Percentiles rank a stretch among this genome's conserved stretches.
Conservation (phyloP, 2,113 vertebrate species). For the Cephalopterus ornatus region DNA sequence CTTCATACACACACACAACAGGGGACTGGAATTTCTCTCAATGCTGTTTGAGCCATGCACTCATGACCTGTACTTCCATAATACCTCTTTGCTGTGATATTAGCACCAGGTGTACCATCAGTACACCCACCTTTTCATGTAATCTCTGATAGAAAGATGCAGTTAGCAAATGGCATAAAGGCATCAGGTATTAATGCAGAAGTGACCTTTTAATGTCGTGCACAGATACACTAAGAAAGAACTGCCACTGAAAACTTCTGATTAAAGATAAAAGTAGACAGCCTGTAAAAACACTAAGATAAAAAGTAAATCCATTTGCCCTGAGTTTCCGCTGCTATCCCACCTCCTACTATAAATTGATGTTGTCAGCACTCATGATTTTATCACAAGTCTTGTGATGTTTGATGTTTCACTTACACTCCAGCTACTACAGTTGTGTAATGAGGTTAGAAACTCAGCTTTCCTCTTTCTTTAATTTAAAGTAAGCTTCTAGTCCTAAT, state of each 20-base stretch:
- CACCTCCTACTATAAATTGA: conserved; percentile 61
- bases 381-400: conserved; percentile 61
- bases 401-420: conserved; percentile 62
- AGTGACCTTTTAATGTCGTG: conserved; percentile 47
- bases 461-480: conserved; percentile 54
- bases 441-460: conserved; percentile 58
- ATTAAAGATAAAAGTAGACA: conserved; percentile 55
- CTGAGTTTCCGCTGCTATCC: conserved; percentile 52
- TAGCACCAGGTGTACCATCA: background rate
- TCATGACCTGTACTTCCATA: background rate
- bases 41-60: background rate
- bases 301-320: conserved; percentile 59
- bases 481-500: conserved; percentile 46
- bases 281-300: conserved; percentile 56
- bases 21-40: conserved; percentile 2
- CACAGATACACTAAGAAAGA: conserved; percentile 6
- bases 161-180: conserved; percentile 21
- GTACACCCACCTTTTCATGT: conserved; percentile 19
- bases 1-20: background rate
- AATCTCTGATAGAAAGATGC: background rate
- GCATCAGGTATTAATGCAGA: conserved; percentile 28
- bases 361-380: conserved; percentile 65
- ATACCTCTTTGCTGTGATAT: conserved; percentile 10
- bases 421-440: conserved; percentile 54
- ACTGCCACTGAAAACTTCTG: conserved; percentile 51